These are phyloP conservation scores for Parnassius smintheus DNA, from an alignment of 2,888 invertebrate species.

Conservation along the genomic window DNA sequence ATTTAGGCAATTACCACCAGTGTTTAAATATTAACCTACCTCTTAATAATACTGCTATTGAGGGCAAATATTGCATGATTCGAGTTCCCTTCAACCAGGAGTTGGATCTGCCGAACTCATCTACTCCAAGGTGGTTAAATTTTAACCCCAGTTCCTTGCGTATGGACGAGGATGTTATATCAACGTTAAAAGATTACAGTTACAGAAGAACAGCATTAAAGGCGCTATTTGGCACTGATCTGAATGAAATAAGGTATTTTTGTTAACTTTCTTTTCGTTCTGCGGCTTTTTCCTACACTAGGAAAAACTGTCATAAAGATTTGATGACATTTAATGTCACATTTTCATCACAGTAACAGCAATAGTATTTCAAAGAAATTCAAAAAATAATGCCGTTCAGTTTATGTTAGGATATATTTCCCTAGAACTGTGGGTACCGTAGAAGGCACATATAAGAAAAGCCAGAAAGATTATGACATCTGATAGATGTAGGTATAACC, in stretches of 20 bases:
- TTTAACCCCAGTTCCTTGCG: conserved; percentile 10
- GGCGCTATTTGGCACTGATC: conserved; percentile 4
- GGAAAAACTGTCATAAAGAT: no score
- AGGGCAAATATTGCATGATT: conserved; percentile 56
- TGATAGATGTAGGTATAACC: no score
- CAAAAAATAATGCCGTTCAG: no score
- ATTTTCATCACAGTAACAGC: no score
- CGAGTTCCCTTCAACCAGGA: conserved; percentile 32
- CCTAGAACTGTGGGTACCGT: no score
- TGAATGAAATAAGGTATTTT: conserved; percentile 18
- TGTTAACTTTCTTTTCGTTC: no score
- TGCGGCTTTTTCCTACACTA: no score
- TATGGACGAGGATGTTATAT: conserved; percentile 17
- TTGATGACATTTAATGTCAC: no score
- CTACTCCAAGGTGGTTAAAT: conserved; percentile 2
- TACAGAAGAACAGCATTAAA: not conserved
- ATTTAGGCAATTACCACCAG: conserved; percentile 49
- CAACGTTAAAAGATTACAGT: conserved; percentile 13
- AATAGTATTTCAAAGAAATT: no score
- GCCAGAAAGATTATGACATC: no score
- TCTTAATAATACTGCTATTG: conserved; percentile 33
- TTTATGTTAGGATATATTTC: no score
- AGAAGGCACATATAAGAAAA: no score
- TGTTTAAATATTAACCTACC: conserved; percentile 42
- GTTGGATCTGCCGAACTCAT: conserved; percentile 24